Base-by-base conservation (phyloP, 2,888 invertebrate genomes). In the Pachliopta kotzebuea region DNA sequence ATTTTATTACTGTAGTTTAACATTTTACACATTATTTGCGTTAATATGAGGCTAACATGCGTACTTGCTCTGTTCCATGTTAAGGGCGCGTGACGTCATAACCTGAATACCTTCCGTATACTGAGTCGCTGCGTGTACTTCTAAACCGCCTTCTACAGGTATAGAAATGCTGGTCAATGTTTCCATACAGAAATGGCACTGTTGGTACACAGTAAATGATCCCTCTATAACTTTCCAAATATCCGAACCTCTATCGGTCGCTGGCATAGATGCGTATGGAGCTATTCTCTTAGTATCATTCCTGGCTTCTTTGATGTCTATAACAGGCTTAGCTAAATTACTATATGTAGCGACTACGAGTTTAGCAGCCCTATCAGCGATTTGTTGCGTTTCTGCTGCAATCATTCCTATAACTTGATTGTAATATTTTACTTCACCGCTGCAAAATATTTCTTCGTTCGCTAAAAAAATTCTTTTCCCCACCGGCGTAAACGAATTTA, bases 181-280 rank as follows among this genome's bases (percentile, higher is more conserved):
- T 77, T 96, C 96, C 93, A 95, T 94, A 31, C 93, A 88, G 70
- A 93, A 94, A 74, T 95, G 95, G 73, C 94, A 94, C 74, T 96
- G 96, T 8, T 86, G 78, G 17, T 91, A 92, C 59, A 82, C 76
- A 7, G 76, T 73, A 50, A 74, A 71, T 1, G 67, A 73, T 14
- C 80, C 80, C 63, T 73, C 86, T 68, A 75, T 86, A 66, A 71
- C 88, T 67, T 74, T 80, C 4, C 54, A 55, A 6, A 80, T 65
- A 62, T 78, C 75, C 9, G 60, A 63, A 0, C 83, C 83, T 57
- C 67, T 75, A 9, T 70, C 68, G 2, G 70, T 76, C 17, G 79
- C 77, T 4, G 71, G 68, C 3, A 73, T 60, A 26, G 74, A 64
- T 49, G 61, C 55, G 29, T 68, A 73, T 1, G 76, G 29, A 9